phyloP scores from a whole-genome alignment of 1,140 invertebrate species.

The Ditylenchus dipsaci region DNA sequence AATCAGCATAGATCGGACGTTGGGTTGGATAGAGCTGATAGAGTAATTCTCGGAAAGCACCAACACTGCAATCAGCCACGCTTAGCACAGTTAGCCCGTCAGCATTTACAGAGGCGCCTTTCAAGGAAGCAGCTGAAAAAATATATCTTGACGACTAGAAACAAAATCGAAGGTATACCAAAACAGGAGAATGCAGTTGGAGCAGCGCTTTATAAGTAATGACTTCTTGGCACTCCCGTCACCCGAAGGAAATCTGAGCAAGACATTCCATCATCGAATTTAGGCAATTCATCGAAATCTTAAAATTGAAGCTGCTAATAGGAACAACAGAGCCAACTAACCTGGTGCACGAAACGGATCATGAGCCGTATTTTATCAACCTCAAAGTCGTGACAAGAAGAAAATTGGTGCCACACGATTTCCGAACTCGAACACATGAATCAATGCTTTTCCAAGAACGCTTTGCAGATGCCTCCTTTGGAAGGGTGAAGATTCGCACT shows the following conservation, averaged over 20 bases:
- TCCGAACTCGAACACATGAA: neutral
- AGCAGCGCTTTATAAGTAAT: neutral
- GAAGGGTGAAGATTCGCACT: neutral
- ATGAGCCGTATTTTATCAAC: neutral
- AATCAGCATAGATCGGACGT: neutral
- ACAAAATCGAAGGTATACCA: neutral
- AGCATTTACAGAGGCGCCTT: too few relatives aligned
- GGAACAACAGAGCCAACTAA: neutral
- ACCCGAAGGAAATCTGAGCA: neutral
- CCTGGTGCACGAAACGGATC: neutral
- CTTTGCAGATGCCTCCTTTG: neutral
- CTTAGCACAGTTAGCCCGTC: neutral
- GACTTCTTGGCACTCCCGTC: neutral
- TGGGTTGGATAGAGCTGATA: neutral
- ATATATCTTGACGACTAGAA: too few relatives aligned
- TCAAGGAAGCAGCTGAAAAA: too few relatives aligned
- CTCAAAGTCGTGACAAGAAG: neutral
- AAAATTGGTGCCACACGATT: neutral
- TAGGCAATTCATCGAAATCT: neutral
- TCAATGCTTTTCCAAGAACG: neutral
- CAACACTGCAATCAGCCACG: neutral
- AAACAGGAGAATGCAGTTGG: neutral
- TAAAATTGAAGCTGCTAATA: neutral
- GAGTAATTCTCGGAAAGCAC: neutral
- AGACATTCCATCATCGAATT: neutral